Percentiles rank a stretch among this genome's conserved stretches.
phyloP scores from a whole-genome alignment of 2,888 invertebrate genomes.

The Lasioglossum oenotherae region DNA sequence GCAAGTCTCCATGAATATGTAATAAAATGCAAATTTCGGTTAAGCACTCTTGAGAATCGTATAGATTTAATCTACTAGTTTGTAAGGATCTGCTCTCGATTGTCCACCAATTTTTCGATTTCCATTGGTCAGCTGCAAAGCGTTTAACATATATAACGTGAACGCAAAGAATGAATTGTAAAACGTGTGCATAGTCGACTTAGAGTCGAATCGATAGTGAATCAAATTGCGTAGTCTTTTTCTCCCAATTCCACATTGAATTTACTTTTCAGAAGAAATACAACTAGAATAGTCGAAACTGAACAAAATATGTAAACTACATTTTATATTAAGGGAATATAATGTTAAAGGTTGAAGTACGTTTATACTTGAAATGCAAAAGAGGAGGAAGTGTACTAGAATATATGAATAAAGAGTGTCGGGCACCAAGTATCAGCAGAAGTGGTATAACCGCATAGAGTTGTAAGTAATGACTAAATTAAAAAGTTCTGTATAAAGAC shows the following conservation, averaged over 20 bases:
- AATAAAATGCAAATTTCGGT: slow-evolving; percentile 36
- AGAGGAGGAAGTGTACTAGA: background rate
- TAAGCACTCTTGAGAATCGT: slow-evolving; percentile 22
- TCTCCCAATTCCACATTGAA: background rate
- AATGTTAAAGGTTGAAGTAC: background rate
- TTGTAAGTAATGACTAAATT: background rate
- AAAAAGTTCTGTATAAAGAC: background rate
- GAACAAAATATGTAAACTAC: background rate
- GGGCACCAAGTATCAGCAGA: background rate
- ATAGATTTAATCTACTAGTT: slow-evolving; percentile 34
- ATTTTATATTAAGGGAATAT: background rate
- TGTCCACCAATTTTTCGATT: background rate
- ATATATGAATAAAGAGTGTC: background rate
- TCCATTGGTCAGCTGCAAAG: too few relatives aligned
- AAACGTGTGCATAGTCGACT: background rate
- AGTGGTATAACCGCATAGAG: background rate
- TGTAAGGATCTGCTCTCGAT: slow-evolving; percentile 22
- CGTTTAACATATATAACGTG: too few relatives aligned
- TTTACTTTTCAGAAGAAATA: background rate
- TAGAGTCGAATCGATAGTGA: background rate
- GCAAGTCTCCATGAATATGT: slow-evolving; percentile 21
- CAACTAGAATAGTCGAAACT: background rate
- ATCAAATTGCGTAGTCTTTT: background rate
- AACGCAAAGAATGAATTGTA: too few relatives aligned
- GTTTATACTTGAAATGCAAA: background rate